Evolutionary conservation across 2,888 invertebrate species (phyloP).

Genomic region (Amphipyra tragopoginis): DNA sequence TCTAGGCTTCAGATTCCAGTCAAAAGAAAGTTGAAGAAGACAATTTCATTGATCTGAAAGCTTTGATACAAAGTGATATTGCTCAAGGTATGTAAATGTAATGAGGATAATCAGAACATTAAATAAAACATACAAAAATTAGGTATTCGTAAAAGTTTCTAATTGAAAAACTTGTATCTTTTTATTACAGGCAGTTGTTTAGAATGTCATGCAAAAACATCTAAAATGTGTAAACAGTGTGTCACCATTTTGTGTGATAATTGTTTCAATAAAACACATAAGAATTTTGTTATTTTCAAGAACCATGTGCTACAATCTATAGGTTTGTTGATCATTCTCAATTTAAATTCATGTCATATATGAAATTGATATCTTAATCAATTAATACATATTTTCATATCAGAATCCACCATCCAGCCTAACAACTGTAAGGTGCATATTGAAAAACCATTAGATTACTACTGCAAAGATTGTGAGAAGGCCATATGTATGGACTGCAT

Average conservation of each 20-base stretch:
- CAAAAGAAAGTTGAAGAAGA: conserved; percentile 52
- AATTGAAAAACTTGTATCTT: conserved; percentile 10
- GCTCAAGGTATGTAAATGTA: conserved; percentile 70
- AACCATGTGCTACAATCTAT: conserved; percentile 78
- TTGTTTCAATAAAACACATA: conserved; percentile 84
- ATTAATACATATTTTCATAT: conserved; percentile 13
- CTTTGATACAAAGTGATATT: conserved; percentile 68
- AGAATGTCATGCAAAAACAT: conserved; percentile 74
- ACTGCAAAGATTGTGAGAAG: conserved; percentile 80
- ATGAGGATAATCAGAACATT: not conserved
- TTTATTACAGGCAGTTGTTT: conserved; percentile 74
- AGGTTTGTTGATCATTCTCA: conserved; percentile 53
- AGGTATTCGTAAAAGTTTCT: not conserved
- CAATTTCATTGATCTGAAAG: conserved; percentile 74
- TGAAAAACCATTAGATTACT: conserved; percentile 79
- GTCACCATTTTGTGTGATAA: conserved; percentile 74
- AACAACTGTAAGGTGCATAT: conserved; percentile 75
- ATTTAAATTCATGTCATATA: not conserved
- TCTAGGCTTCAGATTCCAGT: conserved; percentile 24
- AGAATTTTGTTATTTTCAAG: conserved; percentile 82
- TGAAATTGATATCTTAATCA: not conserved
- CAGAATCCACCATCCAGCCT: conserved; percentile 62
- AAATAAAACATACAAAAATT: not conserved
- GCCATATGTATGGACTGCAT: conserved; percentile 84
- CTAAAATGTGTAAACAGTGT: conserved; percentile 83